Conservation (phyloP, 2,888 invertebrate species). For the Reticulitermes lucifugus region DNA sequence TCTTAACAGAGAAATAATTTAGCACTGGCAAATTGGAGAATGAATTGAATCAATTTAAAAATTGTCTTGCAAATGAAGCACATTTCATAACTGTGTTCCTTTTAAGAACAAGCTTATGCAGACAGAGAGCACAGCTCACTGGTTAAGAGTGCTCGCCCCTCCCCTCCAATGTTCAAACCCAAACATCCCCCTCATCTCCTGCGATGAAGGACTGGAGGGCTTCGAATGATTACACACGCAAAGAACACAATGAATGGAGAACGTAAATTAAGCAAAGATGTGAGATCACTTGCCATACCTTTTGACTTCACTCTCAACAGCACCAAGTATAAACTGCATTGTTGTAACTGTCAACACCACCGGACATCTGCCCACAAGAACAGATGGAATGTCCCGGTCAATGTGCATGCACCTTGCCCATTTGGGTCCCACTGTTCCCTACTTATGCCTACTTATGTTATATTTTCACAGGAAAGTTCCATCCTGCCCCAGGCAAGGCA, state of each 20-base stretch:
- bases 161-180: slow-evolving; percentile 42
- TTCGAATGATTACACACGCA: slow-evolving; percentile 45
- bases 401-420: neutral
- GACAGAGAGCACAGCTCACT: slow-evolving; percentile 24
- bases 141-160: slow-evolving; percentile 45
- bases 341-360: neutral
- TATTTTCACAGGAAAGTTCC: neutral
- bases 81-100: slow-evolving; percentile 46
- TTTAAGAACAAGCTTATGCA: slow-evolving; percentile 41
- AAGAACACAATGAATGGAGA: slow-evolving; percentile 45
- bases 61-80: slow-evolving; percentile 52
- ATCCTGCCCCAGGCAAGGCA: slow-evolving; percentile 7
- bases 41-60: slow-evolving; percentile 52
- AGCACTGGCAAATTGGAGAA: slow-evolving; percentile 54
- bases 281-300: slow-evolving; percentile 35
- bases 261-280: slow-evolving; percentile 43
- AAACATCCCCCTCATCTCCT: slow-evolving; percentile 7
- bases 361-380: neutral
- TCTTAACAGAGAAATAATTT: slow-evolving; percentile 53
- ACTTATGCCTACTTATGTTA: neutral
- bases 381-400: slow-evolving; percentile 1
- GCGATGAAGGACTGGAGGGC: slow-evolving; percentile 11
- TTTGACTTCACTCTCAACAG: slow-evolving; percentile 1
- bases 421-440: neutral
- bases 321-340: neutral